These are phyloP conservation scores for Resseliella maxima DNA, from an alignment of 2,888 invertebrate species.

Conservation along the genomic window DNA sequence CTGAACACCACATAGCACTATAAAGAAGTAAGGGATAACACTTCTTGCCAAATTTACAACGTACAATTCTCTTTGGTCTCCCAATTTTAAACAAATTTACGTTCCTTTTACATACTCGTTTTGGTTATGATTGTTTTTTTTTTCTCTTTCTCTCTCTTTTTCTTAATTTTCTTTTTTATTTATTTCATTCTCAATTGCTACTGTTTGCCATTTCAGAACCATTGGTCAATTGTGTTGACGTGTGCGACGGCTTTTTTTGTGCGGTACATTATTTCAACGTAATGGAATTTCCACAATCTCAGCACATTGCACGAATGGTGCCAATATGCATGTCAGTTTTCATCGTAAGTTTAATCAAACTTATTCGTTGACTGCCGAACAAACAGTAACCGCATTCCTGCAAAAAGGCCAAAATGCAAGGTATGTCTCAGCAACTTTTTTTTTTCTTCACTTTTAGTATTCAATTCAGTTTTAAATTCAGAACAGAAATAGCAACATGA, in stretches of 20 bases:
- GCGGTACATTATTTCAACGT: background rate
- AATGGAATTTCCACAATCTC: slow-evolving; percentile 53
- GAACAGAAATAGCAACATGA: no score
- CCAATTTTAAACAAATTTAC: background rate
- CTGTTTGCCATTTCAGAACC: slow-evolving; percentile 2
- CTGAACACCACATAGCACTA: background rate
- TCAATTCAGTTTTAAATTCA: no score
- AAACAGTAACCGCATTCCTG: slow-evolving; percentile 18
- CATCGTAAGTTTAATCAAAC: slow-evolving; percentile 14
- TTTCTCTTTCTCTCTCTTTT: no score
- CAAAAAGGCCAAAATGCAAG: slow-evolving; percentile 42
- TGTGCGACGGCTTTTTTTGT: background rate
- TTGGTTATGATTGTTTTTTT: no score
- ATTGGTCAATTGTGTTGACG: slow-evolving; percentile 11
- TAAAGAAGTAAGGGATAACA: no score
- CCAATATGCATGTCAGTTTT: slow-evolving; percentile 19
- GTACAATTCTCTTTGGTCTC: background rate
- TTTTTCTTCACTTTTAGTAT: no score
- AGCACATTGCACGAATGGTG: slow-evolving; percentile 52
- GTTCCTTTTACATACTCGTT: no score
- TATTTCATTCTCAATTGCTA: background rate
- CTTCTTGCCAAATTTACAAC: background rate
- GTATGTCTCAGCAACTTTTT: no score
- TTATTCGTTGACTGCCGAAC: slow-evolving; percentile 17
- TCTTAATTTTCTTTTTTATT: background rate